Base-by-base conservation (phyloP, 92 coral and sea anemone genomes). In the Epizoanthus rinbou region DNA sequence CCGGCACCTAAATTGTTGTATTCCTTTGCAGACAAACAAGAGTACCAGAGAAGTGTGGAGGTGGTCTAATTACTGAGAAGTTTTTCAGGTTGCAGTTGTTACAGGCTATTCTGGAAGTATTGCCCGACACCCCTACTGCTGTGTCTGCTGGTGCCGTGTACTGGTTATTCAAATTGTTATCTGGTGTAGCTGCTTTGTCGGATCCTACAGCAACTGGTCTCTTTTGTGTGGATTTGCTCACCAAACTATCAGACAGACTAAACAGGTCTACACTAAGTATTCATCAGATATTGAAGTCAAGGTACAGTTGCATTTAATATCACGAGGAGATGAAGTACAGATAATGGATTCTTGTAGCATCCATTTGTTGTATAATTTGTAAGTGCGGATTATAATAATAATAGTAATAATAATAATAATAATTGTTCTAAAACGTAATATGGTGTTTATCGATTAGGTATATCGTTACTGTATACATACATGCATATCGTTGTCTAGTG, bases 141-240 rank as follows among this genome's bases (percentile, higher is more conserved):
- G 85, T 70, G 9, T 96, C 99, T 31, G 89, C 95, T 47, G 99
- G 99, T 28, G 93, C 96, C 16, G 83, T 96, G 8, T 94, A 93
- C 35, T 90, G 94, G 88, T 84, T 96, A 22, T 96, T 94, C 88
- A 94, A 91, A 58, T 71, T 96, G 58, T 79, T 96, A 39, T 86
- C 86, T 58, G 98, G 99, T 6, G 81, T 90, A 64, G 93, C 95
- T 19, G 92, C 93, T 2, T 85, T 87, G 70, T 92, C 92, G 57
- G 92, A 91, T 59, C 73, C 90, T 17, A 83, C 85, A 5, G 70
- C 86, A 23, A 85, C 98, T 22, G 91, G 93, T 19, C 64, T 41
- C 52, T 87, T 85, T 16, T 95, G 98, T 45, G 86, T 94, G 85
- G 95, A 93, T 59, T 67, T 95, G 37, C 86, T 95, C 76, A 89